phyloP scores from a whole-genome alignment of 2,888 invertebrate species.

The Caenorhabditis sp. region DNA sequence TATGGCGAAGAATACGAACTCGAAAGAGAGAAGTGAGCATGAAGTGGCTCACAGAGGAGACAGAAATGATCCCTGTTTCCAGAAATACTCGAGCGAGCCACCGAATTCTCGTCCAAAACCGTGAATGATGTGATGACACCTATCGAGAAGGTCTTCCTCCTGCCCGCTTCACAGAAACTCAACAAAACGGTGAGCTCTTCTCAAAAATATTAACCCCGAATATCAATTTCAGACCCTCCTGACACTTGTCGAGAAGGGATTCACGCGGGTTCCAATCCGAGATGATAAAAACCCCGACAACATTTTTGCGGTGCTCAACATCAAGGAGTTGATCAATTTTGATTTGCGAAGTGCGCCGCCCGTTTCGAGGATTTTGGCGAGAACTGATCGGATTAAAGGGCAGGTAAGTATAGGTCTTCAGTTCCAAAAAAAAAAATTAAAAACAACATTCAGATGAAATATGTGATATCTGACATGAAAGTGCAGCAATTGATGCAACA shows the following conservation, averaged over 20 bases:
- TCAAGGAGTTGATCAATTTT: slow-evolving; percentile 24
- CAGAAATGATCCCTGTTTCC: too few species aligned
- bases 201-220: too few species aligned
- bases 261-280: slow-evolving; percentile 32
- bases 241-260: slow-evolving; percentile 36
- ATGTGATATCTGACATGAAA: slow-evolving; percentile 29
- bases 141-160: slow-evolving; percentile 31
- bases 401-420: neutral
- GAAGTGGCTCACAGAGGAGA: too few species aligned
- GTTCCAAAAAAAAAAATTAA: slow-evolving; percentile 4
- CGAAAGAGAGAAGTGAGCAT: slow-evolving; percentile 19
- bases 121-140: slow-evolving; percentile 37
- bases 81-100: slow-evolving; percentile 33
- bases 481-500: slow-evolving; percentile 25
- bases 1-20: slow-evolving; percentile 30
- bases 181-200: slow-evolving; percentile 16
- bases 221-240: slow-evolving; percentile 25
- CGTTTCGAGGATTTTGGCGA: slow-evolving; percentile 13
- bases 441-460: slow-evolving; percentile 15
- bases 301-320: slow-evolving; percentile 27
- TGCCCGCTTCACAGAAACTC: slow-evolving; percentile 18
- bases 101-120: slow-evolving; percentile 24
- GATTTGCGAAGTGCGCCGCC: slow-evolving; percentile 15
- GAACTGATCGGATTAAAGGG: neutral
- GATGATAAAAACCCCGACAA: slow-evolving; percentile 23